Percentiles rank a stretch among this genome's conserved stretches.
Evolutionary conservation across 2,888 invertebrate genomes (phyloP).

Genomic region (Tachystola acroxantha): DNA sequence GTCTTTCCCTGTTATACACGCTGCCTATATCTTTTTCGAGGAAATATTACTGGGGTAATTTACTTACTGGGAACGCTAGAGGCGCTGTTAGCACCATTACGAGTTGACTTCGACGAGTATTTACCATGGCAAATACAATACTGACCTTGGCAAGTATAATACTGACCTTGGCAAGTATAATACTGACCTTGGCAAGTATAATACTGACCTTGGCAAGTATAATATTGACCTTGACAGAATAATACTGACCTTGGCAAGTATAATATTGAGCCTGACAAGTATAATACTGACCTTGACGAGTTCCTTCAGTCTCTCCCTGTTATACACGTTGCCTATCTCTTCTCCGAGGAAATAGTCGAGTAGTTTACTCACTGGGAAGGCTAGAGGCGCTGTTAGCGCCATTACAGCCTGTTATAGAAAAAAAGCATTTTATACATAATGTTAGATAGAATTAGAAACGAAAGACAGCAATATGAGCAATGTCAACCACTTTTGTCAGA

Average conservation of each 20-base stretch:
- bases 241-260: no score
- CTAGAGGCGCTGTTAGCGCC: slow-evolving; percentile 94
- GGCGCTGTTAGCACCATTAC: slow-evolving; percentile 97
- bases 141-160: no score
- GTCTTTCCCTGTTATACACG: slow-evolving; percentile 96
- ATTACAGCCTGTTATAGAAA: slow-evolving; percentile 83
- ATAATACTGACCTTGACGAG: slow-evolving; percentile 88
- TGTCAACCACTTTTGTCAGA: no score
- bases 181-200: no score
- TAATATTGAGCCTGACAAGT: no score
- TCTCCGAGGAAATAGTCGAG: slow-evolving; percentile 95
- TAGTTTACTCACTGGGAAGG: slow-evolving; percentile 94
- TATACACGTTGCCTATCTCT: slow-evolving; percentile 98
- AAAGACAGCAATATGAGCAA: no score
- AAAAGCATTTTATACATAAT: neutral
- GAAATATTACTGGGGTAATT: slow-evolving; percentile 89
- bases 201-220: no score
- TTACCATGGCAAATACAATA: no score
- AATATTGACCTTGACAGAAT: no score
- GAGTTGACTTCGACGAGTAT: no score
- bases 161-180: no score
- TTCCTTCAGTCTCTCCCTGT: slow-evolving; percentile 96
- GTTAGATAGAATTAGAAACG: no score
- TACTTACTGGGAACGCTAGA: slow-evolving; percentile 94
- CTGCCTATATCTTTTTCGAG: slow-evolving; percentile 98